phyloP scores from a whole-genome alignment of 2,888 invertebrate genomes.

The Laothoe populi region DNA sequence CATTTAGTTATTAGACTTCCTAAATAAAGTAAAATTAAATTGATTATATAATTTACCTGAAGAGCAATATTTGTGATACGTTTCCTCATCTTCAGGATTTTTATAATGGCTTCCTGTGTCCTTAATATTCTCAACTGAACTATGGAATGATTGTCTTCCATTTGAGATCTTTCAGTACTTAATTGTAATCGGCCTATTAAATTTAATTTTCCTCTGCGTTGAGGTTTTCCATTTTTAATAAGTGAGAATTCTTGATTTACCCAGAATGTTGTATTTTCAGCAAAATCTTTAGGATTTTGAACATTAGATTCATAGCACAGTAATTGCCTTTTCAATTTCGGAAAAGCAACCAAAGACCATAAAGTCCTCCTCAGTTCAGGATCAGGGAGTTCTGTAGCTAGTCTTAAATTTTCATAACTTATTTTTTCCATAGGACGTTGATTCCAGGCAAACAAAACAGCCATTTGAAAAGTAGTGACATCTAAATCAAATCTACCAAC shows the following conservation, averaged over 20 bases:
- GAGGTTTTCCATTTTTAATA: constrained; percentile 97
- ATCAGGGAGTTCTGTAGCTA: constrained; percentile 98
- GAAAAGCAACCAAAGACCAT: constrained; percentile 98
- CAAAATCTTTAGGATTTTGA: constrained; percentile 96
- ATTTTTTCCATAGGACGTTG: constrained; percentile 96
- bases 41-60: constrained; percentile 82
- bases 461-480: constrained; percentile 99
- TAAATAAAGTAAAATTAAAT: background rate
- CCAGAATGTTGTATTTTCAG: constrained; percentile 96
- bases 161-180: constrained; percentile 96
- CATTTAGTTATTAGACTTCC: background rate
- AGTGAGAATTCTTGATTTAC: constrained; percentile 98
- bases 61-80: constrained; percentile 96
- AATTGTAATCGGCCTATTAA: constrained; percentile 97
- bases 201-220: constrained; percentile 97
- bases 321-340: constrained; percentile 97
- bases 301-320: constrained; percentile 92
- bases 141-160: constrained; percentile 99
- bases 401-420: constrained; percentile 97
- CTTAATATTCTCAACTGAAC: constrained; percentile 97
- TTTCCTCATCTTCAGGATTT: constrained; percentile 99
- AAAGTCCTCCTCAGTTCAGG: constrained; percentile 97
- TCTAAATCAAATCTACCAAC: constrained; percentile 98
- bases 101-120: constrained; percentile 98
- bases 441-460: constrained; percentile 99